phyloP scores from a whole-genome alignment of 1,140 invertebrate species.

The Cydia splendana region DNA sequence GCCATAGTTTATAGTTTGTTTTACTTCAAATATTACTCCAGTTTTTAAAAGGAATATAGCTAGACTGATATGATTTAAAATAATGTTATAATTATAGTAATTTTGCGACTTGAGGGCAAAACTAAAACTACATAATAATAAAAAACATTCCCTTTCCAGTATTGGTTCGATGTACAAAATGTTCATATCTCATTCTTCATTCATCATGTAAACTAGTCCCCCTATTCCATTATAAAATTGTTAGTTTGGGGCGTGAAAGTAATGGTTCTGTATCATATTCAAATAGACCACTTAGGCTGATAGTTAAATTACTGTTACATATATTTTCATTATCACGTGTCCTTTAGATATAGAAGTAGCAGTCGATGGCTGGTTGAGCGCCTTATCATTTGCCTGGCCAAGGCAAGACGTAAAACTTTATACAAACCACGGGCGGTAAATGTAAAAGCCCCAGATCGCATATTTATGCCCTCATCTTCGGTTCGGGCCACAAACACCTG shows the following conservation, averaged over 20 bases:
- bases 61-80: background rate
- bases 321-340: slow-evolving; percentile 8
- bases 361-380: background rate
- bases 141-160: slow-evolving; percentile 58
- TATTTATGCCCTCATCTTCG: no score
- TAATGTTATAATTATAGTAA: background rate
- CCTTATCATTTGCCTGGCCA: background rate
- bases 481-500: no score
- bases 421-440: no score
- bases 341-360: background rate
- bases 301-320: slow-evolving; percentile 8
- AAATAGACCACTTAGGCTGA: background rate
- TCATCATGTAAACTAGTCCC: slow-evolving; percentile 14
- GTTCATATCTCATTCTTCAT: slow-evolving; percentile 38
- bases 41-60: background rate
- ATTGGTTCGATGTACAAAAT: slow-evolving; percentile 59
- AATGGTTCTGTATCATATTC: background rate
- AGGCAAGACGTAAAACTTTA: no score
- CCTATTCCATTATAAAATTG: slow-evolving; percentile 6
- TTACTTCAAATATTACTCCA: background rate
- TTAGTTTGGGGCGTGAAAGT: slow-evolving; percentile 5
- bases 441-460: no score
- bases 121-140: slow-evolving; percentile 38
- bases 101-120: background rate
- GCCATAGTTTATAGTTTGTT: slow-evolving; percentile 44